phyloP scores from a whole-genome alignment of 1,140 invertebrate species.

The Gonioctena quinquepunctata region DNA sequence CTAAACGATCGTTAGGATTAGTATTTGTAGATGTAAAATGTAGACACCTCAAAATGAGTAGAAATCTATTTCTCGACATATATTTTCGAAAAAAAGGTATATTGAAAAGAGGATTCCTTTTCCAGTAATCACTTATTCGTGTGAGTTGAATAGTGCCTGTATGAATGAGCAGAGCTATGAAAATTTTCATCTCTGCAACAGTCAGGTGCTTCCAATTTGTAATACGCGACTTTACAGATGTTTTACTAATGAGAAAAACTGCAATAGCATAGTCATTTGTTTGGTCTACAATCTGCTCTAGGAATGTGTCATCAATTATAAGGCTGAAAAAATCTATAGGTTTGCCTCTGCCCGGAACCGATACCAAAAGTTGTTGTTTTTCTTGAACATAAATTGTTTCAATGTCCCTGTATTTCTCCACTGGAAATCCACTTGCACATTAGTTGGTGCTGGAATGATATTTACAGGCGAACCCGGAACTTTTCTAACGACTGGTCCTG shows the following conservation, averaged over 20 bases:
- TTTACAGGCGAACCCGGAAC: constrained; percentile 5
- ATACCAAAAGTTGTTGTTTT: constrained; percentile 20
- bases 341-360: constrained; percentile 10
- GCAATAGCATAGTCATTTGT: constrained; percentile 20
- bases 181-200: constrained; percentile 21
- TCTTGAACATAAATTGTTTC: constrained; percentile 11
- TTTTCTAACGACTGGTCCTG: background rate
- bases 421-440: background rate
- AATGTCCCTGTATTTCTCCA: constrained; percentile 21
- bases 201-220: constrained; percentile 37
- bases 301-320: constrained; percentile 14
- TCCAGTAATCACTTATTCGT: constrained; percentile 21
- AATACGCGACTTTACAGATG: constrained; percentile 21
- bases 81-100: constrained; percentile 19
- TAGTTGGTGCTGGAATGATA: constrained; percentile 6
- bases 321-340: constrained; percentile 12
- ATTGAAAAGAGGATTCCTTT: constrained; percentile 20
- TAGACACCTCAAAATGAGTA: constrained; percentile 17
- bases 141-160: constrained; percentile 17
- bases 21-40: constrained; percentile 16
- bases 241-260: constrained; percentile 16
- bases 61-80: constrained; percentile 25
- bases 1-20: constrained; percentile 5
- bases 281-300: constrained; percentile 16
- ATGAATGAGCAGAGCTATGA: constrained; percentile 18